A percentile compares a stretch with the other conserved stretches of the same genome.
phyloP scores from a whole-genome alignment of 2,888 invertebrate species.

The Dichetophora obliterata region DNA sequence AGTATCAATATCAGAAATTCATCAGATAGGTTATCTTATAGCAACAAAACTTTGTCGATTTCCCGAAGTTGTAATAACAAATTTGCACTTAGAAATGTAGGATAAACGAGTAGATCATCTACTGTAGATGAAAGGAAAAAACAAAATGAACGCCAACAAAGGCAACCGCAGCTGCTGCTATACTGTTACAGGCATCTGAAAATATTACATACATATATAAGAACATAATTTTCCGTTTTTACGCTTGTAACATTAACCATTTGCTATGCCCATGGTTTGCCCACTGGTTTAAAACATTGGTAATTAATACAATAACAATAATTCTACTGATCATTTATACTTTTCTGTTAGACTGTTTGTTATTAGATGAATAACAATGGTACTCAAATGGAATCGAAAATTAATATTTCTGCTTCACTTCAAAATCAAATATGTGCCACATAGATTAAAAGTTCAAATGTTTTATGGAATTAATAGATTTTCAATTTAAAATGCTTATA shows the following conservation, averaged over 20 bases:
- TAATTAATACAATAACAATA: neutral
- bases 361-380: neutral
- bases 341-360: neutral
- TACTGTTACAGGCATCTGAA: neutral
- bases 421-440: neutral
- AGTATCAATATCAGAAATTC: neutral
- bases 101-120: conserved; percentile 54
- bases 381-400: neutral
- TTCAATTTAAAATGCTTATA: neutral
- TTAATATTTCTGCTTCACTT: neutral
- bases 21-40: neutral
- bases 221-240: neutral
- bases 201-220: neutral
- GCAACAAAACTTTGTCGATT: neutral
- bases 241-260: too few relatives aligned
- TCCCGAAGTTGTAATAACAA: neutral
- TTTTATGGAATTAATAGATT: neutral
- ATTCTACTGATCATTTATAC: neutral
- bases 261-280: too few relatives aligned
- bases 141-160: conserved; percentile 63
- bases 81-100: conserved; percentile 9
- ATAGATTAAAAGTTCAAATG: neutral
- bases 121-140: conserved; percentile 61
- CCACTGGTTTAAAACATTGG: neutral
- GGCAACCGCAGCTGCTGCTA: neutral